Conservation (phyloP, 2,797 vertebrate genomes). For the Heterohyrax brucei region DNA sequence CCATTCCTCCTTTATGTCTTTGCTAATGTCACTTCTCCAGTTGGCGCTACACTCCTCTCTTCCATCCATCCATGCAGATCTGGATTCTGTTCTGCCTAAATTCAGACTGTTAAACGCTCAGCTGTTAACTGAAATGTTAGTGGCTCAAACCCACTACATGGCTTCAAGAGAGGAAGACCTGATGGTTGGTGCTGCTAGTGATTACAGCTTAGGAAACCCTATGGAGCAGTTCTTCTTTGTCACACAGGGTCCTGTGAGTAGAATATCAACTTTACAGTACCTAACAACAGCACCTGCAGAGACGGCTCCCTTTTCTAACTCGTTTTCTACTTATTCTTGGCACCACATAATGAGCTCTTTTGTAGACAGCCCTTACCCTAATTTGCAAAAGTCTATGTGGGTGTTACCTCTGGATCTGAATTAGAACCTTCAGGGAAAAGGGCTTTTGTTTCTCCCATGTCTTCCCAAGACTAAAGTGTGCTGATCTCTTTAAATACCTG, state of each 20-base stretch:
- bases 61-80: too few relatives aligned
- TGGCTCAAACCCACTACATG: not conserved
- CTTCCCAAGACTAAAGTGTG: not conserved
- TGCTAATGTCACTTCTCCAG: rapidly evolving
- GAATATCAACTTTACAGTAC: not conserved
- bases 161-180: not conserved
- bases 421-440: not conserved
- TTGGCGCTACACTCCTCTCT: too few relatives aligned
- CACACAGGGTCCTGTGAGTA: not conserved
- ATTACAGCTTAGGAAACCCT: not conserved
- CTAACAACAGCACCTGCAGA: not conserved
- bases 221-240: not conserved
- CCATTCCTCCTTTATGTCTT: not conserved
- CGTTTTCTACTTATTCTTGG: not conserved
- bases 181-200: not conserved
- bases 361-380: not conserved
- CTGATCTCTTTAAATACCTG: not conserved
- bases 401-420: not conserved
- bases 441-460: constrained; percentile 57
- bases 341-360: not conserved
- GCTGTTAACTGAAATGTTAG: not conserved
- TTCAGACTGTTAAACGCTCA: not conserved
- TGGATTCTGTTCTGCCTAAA: not conserved
- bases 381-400: not conserved
- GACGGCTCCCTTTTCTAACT: not conserved